Percentiles rank a stretch among this genome's conserved stretches.
phyloP scores from a whole-genome alignment of 2,888 invertebrate species.

The Calliopum simillimum region DNA sequence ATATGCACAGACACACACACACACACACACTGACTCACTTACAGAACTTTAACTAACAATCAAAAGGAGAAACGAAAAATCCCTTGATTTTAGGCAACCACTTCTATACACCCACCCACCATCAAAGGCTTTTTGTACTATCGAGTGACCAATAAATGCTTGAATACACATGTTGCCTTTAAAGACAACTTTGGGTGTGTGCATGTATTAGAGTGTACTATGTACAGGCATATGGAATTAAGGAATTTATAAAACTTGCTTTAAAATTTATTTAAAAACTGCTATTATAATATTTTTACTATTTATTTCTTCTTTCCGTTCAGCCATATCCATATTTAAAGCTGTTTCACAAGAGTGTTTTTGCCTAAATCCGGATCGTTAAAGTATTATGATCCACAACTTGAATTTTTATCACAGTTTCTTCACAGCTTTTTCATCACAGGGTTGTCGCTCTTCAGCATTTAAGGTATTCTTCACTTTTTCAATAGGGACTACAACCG shows the following conservation, averaged over 20 bases:
- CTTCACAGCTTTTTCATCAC: too few species aligned
- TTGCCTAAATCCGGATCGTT: too few species aligned
- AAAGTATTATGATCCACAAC: too few species aligned
- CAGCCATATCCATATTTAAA: not conserved
- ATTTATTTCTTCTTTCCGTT: constrained; percentile 17
- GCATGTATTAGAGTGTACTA: not conserved
- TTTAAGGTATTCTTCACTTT: constrained; percentile 21
- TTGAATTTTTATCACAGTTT: too few species aligned
- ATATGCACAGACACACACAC: constrained; percentile 9
- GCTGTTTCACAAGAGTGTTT: too few species aligned
- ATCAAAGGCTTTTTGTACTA: constrained; percentile 1
- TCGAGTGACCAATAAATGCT: constrained; percentile 38
- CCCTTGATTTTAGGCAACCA: not conserved
- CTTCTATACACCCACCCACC: too few species aligned
- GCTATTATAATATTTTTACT: not conserved
- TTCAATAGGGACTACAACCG: constrained; percentile 2
- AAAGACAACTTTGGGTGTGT: not conserved
- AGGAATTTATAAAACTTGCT: too few species aligned
- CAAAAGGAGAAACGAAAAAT: not conserved
- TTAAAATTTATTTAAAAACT: too few species aligned
- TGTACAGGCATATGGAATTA: too few species aligned
- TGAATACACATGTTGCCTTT: constrained; percentile 15
- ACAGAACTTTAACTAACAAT: too few species aligned
- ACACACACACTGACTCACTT: not conserved
- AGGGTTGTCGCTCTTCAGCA: too few species aligned